These are phyloP conservation scores for Clarias magur DNA, from an alignment of 2,113 vertebrate species.

Conservation along the genomic window DNA sequence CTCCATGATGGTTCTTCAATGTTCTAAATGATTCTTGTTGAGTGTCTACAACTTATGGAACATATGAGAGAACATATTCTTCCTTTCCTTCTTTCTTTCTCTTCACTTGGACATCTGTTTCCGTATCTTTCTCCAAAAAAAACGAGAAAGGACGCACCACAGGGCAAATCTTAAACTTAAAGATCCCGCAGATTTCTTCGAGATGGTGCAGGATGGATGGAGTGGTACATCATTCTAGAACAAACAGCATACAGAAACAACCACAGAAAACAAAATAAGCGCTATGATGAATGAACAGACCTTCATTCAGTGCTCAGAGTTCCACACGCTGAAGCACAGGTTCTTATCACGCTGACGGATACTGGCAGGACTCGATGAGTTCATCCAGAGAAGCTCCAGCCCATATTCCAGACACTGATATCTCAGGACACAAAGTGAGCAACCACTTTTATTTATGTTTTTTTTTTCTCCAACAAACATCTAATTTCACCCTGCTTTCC, in stretches of 20 bases:
- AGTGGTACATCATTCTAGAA: not conserved
- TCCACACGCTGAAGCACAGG: not conserved
- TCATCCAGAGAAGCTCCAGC: not conserved
- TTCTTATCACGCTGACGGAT: constrained; percentile 22
- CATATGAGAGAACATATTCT: not conserved
- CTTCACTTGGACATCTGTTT: too few species aligned
- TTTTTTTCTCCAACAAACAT: not conserved
- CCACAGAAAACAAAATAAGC: not conserved
- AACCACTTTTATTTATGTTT: not conserved
- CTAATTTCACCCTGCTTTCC: not conserved
- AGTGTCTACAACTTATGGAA: not conserved
- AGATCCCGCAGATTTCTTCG: not conserved
- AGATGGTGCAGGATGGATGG: not conserved
- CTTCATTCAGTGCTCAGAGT: not conserved
- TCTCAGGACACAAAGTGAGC: not conserved
- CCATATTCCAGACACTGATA: not conserved
- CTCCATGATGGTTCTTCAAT: not conserved
- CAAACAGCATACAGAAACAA: not conserved
- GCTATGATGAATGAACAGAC: not conserved
- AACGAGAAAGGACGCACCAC: not conserved
- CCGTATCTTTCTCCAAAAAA: not conserved
- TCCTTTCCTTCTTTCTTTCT: too few species aligned
- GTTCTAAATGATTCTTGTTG: not conserved
- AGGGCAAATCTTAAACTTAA: not conserved
- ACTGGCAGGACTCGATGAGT: constrained; percentile 12